Base-by-base conservation (phyloP, 2,888 invertebrate genomes). In the Brenthis hecate region DNA sequence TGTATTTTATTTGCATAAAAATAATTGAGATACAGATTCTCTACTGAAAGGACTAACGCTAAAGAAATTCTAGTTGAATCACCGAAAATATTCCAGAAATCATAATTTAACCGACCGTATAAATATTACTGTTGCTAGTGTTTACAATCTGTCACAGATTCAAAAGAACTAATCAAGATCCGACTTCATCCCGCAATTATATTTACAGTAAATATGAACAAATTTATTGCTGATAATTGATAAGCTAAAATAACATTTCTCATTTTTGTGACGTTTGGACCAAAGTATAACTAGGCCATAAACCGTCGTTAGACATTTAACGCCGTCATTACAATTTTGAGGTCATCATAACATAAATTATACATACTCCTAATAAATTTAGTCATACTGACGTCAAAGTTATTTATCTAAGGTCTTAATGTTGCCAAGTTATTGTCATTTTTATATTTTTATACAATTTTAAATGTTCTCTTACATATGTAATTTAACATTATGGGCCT, bases 211-310 rank as follows among this genome's bases (percentile, higher is more conserved):
- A 50, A 60, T 60, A 56, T 23, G 48, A 55, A 19, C 50, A 54
- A 66, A 69, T 19, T 19, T 19, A 47, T 56, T 47, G 54, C 64
- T 57, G 54, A 64, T 50, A 51, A 61, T 16, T 57, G 71, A 67
- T 72, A 72, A 66, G 64, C 36, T 43, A 43, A 62, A 57, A 65
- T 65, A 67, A 65, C 51, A 56, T 67, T 70, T 67, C 51, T 64
- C 60, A 64, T 60, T 51, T 19, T 70, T 62, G 57, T 61, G 63
- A 53, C 58, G 61, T 16, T 50, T 32, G 53, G 47, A 43, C n/a
- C 54, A 50, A 48, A 32, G n/a, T 16, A 2, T 23, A 60, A 50
- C 50, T 60, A 50, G 60, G 60, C 28, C 50, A 50, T 5, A 13
- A 50, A n/a, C 32, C 28, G n/a, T 23, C 14, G n/a, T 60, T n/a